These are phyloP conservation scores for Hemicordylus capensis DNA, from an alignment of 2,113 vertebrate genomes.

Conservation along the genomic window DNA sequence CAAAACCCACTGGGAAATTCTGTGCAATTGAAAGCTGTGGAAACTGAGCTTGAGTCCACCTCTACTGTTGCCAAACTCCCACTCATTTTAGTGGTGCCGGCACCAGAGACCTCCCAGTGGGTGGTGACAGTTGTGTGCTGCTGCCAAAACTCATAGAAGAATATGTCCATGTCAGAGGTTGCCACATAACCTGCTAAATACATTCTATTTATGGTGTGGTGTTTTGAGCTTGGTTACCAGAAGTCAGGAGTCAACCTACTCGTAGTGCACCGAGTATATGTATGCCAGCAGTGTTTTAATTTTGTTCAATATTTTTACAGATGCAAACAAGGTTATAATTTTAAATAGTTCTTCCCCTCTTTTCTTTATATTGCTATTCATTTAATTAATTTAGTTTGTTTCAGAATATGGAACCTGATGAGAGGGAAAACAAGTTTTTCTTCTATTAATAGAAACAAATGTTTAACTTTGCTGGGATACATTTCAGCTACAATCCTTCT, in stretches of 20 bases:
- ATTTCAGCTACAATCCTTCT: not conserved
- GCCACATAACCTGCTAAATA: not conserved
- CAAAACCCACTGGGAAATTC: not conserved
- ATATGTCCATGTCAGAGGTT: not conserved
- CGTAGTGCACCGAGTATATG: too few relatives aligned
- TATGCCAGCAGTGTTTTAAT: not conserved
- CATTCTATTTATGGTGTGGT: not conserved
- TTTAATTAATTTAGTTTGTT: not conserved
- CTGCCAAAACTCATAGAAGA: not conserved
- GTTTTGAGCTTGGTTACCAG: not conserved
- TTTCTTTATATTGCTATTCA: not conserved
- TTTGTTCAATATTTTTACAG: not conserved
- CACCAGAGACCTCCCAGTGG: not conserved
- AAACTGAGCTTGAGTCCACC: not conserved
- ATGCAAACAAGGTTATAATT: not conserved
- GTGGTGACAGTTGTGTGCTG: not conserved
- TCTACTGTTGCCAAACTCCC: too few relatives aligned
- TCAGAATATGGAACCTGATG: not conserved
- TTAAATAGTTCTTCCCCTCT: not conserved
- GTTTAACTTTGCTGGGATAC: not conserved
- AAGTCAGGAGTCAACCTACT: not conserved
- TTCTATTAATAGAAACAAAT: conserved; percentile 7
- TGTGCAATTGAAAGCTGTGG: not conserved
- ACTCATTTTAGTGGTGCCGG: not conserved
- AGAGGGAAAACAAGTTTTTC: not conserved